Percentiles rank a stretch among this genome's conserved stretches.
Evolutionary conservation across 1,140 invertebrate genomes (phyloP).

Genomic region (Pseudomyrmex concolor): DNA sequence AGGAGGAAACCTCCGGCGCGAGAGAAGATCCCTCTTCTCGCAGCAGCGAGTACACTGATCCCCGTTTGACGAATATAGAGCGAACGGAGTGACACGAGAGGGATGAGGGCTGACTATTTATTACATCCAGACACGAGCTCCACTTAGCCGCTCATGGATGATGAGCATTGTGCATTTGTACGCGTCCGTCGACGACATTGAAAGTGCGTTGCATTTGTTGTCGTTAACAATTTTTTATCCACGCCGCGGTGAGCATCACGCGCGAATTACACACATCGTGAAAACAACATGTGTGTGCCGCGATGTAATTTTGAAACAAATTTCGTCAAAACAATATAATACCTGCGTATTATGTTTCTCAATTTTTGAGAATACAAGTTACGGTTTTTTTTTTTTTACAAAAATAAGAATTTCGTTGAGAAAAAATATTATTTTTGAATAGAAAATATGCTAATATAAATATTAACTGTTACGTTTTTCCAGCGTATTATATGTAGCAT

Average conservation of each 20-base stretch:
- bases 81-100: constrained; percentile 46
- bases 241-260: not conserved
- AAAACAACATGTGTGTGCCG: not conserved
- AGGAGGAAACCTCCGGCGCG: constrained; percentile 26
- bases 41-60: constrained; percentile 20
- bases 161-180: constrained; percentile 45
- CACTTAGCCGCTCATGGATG: constrained; percentile 49
- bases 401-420: too few species aligned
- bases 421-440: too few species aligned
- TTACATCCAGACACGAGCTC: constrained; percentile 49
- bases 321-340: too few species aligned
- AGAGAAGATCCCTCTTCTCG: constrained; percentile 32
- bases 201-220: constrained; percentile 10
- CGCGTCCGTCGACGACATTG: not conserved
- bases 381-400: too few species aligned
- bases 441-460: not conserved
- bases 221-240: constrained; percentile 12
- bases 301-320: too few species aligned
- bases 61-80: constrained; percentile 55
- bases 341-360: too few species aligned
- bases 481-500: constrained; percentile 1
- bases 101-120: constrained; percentile 51
- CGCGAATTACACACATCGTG: not conserved
- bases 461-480: not conserved
- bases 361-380: too few species aligned